Conservation (phyloP, 2,113 vertebrate genomes). For the Mellivora capensis region DNA sequence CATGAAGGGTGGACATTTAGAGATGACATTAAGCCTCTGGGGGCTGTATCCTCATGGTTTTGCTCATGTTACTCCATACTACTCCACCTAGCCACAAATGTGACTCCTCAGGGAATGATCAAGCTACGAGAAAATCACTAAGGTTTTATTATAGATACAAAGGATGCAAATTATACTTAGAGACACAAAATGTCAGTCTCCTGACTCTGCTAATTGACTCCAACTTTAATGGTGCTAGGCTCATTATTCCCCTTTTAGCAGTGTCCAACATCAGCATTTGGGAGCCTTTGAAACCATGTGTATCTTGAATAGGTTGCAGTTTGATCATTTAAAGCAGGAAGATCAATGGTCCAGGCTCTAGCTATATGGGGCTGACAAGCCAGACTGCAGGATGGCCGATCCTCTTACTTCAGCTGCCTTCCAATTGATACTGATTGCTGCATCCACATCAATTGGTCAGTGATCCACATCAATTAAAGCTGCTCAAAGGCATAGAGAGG, state of each 20-base stretch:
- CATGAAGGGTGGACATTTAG: background rate
- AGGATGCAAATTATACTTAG: conserved; percentile 47
- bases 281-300: conserved; percentile 65
- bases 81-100: background rate
- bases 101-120: conserved; percentile 42
- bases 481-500: conserved; percentile 1
- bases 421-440: conserved; percentile 54
- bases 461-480: conserved; percentile 48
- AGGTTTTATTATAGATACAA: conserved; percentile 54
- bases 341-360: conserved; percentile 62
- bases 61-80: background rate
- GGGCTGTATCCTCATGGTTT: background rate
- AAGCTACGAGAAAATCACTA: conserved; percentile 21
- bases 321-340: conserved; percentile 76
- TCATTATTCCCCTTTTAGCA: conserved; percentile 66
- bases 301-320: conserved; percentile 75
- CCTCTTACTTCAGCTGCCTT: conserved; percentile 45
- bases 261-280: conserved; percentile 59
- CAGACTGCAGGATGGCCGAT: conserved; percentile 16
- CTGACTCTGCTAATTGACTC: conserved; percentile 67
- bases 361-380: conserved; percentile 17
- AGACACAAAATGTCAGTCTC: conserved; percentile 37
- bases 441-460: conserved; percentile 20
- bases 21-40: background rate
- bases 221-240: conserved; percentile 56